These are phyloP conservation scores for Urosaurus nigricauda DNA, from an alignment of 2,797 vertebrate species.

Conservation along the genomic window DNA sequence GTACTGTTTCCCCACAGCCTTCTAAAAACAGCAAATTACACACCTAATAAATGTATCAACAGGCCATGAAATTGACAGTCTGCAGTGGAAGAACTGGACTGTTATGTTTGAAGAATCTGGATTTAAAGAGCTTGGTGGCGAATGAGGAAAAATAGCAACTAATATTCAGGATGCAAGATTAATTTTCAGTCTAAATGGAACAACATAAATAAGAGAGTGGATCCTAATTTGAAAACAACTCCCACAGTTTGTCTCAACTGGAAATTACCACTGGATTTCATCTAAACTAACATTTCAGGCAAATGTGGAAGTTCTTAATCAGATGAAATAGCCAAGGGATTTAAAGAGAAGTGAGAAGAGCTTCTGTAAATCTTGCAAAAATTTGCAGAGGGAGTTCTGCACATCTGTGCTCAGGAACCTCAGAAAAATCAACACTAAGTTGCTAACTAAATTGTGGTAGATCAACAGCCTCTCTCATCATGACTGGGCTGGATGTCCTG, in stretches of 20 bases:
- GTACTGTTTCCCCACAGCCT: conserved; percentile 71
- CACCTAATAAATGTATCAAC: conserved; percentile 80
- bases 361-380: background rate
- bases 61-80: conserved; percentile 77
- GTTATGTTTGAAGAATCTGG: conserved; percentile 74
- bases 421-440: no score
- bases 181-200: conserved; percentile 80
- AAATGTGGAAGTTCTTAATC: background rate
- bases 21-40: conserved; percentile 79
- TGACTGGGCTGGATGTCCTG: background rate
- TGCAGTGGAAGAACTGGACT: conserved; percentile 74
- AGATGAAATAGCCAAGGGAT: background rate
- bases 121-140: conserved; percentile 70
- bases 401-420: background rate
- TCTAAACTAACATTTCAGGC: background rate
- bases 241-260: conserved; percentile 67
- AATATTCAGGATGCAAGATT: conserved; percentile 75
- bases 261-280: background rate
- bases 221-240: conserved; percentile 73
- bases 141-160: conserved; percentile 73
- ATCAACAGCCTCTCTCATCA: background rate
- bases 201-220: conserved; percentile 72
- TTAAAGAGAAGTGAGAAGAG: background rate
- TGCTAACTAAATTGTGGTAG: background rate
- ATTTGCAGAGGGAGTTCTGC: background rate